Evolutionary conservation across 2,113 vertebrate genomes (phyloP), one percentile per base, ranked within the genome.

Genomic region (Ceyx margarethae): DNA sequence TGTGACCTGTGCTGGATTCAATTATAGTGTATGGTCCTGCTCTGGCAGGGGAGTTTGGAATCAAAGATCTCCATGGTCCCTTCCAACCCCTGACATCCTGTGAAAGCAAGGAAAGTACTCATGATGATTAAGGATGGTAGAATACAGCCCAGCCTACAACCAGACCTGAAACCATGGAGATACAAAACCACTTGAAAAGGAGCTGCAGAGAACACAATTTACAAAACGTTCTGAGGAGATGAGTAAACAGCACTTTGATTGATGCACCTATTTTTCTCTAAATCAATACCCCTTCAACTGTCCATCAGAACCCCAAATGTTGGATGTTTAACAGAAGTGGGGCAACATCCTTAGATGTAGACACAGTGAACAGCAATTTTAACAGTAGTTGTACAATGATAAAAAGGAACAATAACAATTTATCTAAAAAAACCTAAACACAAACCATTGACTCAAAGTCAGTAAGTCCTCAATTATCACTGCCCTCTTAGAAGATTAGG

Each of bases 401-500:
- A 72, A 89, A 80, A 91, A 79, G 37, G 50, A 78, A 65, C 45
- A 85, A 67, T 51, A 82, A 50, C 9, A 37, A 76, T 19, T 79
- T 50, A 79, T 82, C 81, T 87, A 51, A 82, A 85, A 89, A 37
- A 87, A 19, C 6, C 7, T 50, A 56, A 67, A 58, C 33, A 6
- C 67, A 74, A 69, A 82, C 22, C 43, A 4, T 0, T 51, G 13
- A 51, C 3, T 72, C 56, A 56, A 86, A 68, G 37, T 64, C 77
- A 69, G 60, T 62, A 76, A 81, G 19, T 19, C 28, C 45, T 78
- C 45, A 90, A 22, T 81, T 90, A 83, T 74, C 48, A 48, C n/a
- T 67, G 65, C 51, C 56, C 29, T 91, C 46, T 74, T 84, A 23
- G 72, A 86, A 77, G 79, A 87, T 83, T 81, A 83, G 83, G 86